Evolutionary conservation across 1,140 invertebrate species (phyloP).

Genomic region (Solenopsis invicta): DNA sequence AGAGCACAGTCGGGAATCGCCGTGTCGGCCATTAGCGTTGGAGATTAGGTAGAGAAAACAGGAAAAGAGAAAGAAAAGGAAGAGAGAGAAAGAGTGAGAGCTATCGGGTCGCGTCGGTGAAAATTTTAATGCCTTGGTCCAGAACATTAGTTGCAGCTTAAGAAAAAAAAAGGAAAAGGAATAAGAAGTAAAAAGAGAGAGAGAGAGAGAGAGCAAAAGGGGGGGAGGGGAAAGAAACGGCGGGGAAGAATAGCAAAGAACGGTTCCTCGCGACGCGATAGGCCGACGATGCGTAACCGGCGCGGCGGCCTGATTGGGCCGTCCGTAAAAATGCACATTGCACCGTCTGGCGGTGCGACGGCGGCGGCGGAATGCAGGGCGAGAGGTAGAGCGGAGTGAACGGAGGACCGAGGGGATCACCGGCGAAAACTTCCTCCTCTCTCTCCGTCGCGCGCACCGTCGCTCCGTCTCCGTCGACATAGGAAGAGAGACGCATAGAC

Average conservation of each 20-base stretch:
- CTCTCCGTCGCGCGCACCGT: conserved; percentile 64
- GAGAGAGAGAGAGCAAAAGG: too few species aligned
- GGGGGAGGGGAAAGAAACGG: not conserved
- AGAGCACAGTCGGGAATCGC: conserved; percentile 42
- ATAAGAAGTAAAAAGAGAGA: too few species aligned
- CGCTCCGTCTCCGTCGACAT: conserved; percentile 70
- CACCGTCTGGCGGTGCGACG: conserved; percentile 71
- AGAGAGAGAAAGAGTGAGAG: not conserved
- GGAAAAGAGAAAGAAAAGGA: not conserved
- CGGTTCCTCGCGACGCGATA: conserved; percentile 48
- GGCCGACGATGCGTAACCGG: conserved; percentile 43
- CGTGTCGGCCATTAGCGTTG: conserved; percentile 46
- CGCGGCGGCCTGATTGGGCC: conserved; percentile 63
- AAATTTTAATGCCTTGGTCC: conserved; percentile 25
- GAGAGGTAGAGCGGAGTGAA: conserved; percentile 3
- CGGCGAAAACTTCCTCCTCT: conserved; percentile 75
- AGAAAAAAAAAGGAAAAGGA: not conserved
- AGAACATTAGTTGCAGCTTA: conserved; percentile 10
- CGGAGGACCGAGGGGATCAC: conserved; percentile 61
- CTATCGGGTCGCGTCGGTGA: not conserved
- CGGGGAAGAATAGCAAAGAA: conserved; percentile 36
- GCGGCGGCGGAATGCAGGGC: conserved; percentile 37
- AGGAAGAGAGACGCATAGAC: conserved; percentile 84
- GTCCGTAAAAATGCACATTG: conserved; percentile 74
- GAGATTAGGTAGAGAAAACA: conserved; percentile 42